These are phyloP conservation scores for Calypte anna DNA, from an alignment of 2,113 vertebrate genomes.

Conservation along the genomic window DNA sequence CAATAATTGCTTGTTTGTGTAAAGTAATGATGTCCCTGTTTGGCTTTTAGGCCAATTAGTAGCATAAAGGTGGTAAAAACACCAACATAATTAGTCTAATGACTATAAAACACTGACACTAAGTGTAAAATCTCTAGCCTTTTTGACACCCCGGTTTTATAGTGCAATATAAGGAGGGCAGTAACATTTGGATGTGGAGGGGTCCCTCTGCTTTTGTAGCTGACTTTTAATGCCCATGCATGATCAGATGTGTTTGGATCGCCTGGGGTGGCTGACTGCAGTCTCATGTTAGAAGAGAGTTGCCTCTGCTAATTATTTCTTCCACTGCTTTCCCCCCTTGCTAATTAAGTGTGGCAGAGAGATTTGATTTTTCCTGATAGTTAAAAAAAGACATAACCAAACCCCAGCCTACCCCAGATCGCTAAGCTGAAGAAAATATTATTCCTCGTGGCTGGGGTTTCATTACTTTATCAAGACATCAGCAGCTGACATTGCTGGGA, in stretches of 20 bases:
- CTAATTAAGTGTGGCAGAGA: conserved; percentile 6
- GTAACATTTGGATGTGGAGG: background rate
- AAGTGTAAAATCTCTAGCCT: conserved; percentile 75
- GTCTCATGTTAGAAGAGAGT: background rate
- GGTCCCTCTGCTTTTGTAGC: conserved; percentile 28
- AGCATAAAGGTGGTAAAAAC: conserved; percentile 75
- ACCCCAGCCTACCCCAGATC: background rate
- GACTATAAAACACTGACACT: conserved; percentile 68
- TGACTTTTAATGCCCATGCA: conserved; percentile 21
- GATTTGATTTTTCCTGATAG: background rate
- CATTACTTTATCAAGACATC: background rate
- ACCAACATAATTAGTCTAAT: conserved; percentile 72
- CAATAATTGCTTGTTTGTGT: conserved; percentile 75
- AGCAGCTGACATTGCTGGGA: background rate
- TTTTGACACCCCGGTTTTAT: conserved; percentile 80
- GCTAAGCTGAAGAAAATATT: background rate
- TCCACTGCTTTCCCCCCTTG: background rate
- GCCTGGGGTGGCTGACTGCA: background rate
- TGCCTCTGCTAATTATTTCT: conserved; percentile 20
- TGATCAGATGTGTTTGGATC: background rate
- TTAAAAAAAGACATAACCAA: background rate
- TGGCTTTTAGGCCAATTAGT: conserved; percentile 76
- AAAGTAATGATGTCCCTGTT: conserved; percentile 73
- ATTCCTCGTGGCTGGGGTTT: background rate
- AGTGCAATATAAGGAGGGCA: conserved; percentile 76